Conservation (phyloP, 2,113 vertebrate species). For the Stictonetta naevosa region DNA sequence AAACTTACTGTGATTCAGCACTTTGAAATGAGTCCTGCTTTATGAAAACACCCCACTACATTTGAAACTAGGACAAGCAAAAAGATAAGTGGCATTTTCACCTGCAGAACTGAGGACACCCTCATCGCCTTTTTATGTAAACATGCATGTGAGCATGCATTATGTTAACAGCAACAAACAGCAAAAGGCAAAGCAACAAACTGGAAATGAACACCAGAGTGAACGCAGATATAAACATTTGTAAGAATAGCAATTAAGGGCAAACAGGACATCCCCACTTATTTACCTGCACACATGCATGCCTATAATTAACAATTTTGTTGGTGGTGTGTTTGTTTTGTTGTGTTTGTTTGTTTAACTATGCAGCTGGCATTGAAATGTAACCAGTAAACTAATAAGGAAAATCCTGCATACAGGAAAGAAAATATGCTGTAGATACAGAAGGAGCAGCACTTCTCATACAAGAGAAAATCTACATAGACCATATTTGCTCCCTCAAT, state of each 20-base stretch:
- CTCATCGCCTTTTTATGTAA: background rate
- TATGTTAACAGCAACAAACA: background rate
- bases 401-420: background rate
- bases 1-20: background rate
- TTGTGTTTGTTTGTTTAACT: background rate
- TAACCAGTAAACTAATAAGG: background rate
- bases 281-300: background rate
- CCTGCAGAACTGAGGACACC: background rate
- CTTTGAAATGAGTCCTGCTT: background rate
- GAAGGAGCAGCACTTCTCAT: background rate
- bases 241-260: background rate
- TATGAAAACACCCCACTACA: background rate
- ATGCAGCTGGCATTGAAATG: background rate
- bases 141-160: too few relatives aligned
- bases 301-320: background rate
- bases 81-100: background rate
- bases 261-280: background rate
- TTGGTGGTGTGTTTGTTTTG: too few relatives aligned
- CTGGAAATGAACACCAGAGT: background rate
- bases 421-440: background rate
- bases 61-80: background rate
- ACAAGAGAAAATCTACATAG: background rate
- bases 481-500: fast-evolving
- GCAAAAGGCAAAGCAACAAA: background rate
- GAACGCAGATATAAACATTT: background rate